Evolutionary conservation across 2,888 invertebrate species (phyloP), one percentile per base, ranked within the genome.

Genomic region (Lucinisca nassula): DNA sequence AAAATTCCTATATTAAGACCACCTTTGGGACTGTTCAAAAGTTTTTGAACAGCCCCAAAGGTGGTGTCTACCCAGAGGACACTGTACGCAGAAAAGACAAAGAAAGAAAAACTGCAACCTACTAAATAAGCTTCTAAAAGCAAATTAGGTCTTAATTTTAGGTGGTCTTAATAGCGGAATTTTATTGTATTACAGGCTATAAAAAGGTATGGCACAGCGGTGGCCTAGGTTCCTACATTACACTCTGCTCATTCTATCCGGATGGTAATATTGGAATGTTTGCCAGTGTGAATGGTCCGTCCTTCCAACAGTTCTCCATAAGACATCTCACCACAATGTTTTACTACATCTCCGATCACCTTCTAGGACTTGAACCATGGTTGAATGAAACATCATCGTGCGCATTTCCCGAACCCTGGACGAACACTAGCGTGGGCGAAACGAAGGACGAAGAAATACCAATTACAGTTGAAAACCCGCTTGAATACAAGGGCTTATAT

Each of bases 221-320:
- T 10, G 85, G 84, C 0, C 21, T 87, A 6, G 81, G 81, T 38
- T 83, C 90, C 24, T 90, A 90, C 58, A 81, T 75, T 8, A 85
- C 83, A 1, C 32, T 49, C 3, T 4, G 81, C n/a, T 80, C 83
- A 79, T n/a, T 85, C 24, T 85, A 76, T 45, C 87, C 90, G 1
- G 87, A 90, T 27, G 30, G 37, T 8, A 51, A 87, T 45, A 72
- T 78, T 24, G 87, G 90, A 37, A 21, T 90, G 17, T 90, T 77
- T 77, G 85, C 73, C 8, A 86, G 85, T 70, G 82, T 73, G n/a
- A 90, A 84, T 72, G 90, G 90, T 1, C 88, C 87, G 1, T 77
- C 49, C 0, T 49, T 73, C 24, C 10, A 30, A 10, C 12, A 2
- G 4, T 8, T n/a, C 24, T 21, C 37, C 14, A 17, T 8, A 2